These are phyloP conservation scores for Turritopsis dohrnii DNA, from an alignment of 30 jellyfish, hydroid and myxozoan genomes.

Conservation along the genomic window DNA sequence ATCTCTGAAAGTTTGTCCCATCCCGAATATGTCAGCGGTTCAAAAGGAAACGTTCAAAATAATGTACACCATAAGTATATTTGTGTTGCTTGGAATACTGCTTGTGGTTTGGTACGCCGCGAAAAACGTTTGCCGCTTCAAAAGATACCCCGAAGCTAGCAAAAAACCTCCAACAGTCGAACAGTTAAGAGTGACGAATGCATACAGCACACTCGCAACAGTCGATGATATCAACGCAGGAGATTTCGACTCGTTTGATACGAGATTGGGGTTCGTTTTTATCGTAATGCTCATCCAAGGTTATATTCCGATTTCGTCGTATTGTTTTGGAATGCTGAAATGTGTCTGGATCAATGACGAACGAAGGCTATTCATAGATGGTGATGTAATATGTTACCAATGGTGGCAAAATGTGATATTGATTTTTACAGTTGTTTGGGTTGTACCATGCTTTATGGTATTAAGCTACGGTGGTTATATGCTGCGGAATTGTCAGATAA, in stretches of 20 bases:
- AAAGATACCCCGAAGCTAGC: not conserved
- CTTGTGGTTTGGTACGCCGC: not conserved
- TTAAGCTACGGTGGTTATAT: constrained; percentile 4
- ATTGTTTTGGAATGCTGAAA: constrained; percentile 9
- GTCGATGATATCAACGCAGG: not conserved
- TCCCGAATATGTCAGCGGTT: not conserved
- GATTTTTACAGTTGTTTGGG: constrained; percentile 21
- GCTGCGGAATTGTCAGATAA: not conserved
- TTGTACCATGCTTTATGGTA: constrained; percentile 21
- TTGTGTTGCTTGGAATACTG: not conserved
- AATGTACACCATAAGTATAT: not conserved
- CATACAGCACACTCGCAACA: not conserved
- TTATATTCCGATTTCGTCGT: not conserved
- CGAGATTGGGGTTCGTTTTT: not conserved
- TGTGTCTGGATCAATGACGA: constrained; percentile 24
- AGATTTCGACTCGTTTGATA: not conserved
- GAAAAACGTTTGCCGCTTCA: not conserved
- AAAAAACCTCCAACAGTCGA: not conserved
- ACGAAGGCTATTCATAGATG: constrained; percentile 20
- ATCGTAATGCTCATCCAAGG: not conserved
- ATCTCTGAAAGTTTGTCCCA: not conserved
- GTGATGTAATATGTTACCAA: constrained; percentile 19
- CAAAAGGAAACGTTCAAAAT: not conserved
- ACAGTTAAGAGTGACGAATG: not conserved
- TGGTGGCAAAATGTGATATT: constrained; percentile 37